Evolutionary conservation across 2,888 invertebrate genomes (phyloP).

Genomic region (Plebejus melissa): DNA sequence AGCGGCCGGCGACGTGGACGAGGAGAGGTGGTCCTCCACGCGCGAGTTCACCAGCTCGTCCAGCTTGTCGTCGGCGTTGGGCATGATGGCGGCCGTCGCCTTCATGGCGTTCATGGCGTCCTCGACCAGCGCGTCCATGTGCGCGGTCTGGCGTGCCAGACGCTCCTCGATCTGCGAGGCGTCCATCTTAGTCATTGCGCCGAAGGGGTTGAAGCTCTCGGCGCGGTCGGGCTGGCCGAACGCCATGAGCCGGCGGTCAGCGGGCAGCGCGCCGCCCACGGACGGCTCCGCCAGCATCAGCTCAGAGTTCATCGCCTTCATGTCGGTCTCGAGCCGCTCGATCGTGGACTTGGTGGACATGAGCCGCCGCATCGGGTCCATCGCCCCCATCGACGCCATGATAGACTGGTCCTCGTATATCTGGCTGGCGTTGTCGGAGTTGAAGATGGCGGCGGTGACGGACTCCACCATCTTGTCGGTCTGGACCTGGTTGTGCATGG

Average conservation of each 20-base stretch:
- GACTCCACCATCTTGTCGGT: constrained; percentile 76
- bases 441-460: constrained; percentile 74
- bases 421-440: constrained; percentile 57
- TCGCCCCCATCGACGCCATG: constrained; percentile 43
- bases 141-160: constrained; percentile 64
- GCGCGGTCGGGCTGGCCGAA: constrained; percentile 48
- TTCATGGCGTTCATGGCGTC: constrained; percentile 74
- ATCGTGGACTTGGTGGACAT: constrained; percentile 52
- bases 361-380: constrained; percentile 57
- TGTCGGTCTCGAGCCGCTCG: constrained; percentile 49
- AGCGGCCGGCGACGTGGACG: constrained; percentile 53
- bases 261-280: constrained; percentile 44
- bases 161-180: constrained; percentile 58
- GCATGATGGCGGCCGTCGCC: constrained; percentile 65
- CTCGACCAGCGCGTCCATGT: constrained; percentile 71
- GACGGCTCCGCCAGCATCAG: constrained; percentile 56
- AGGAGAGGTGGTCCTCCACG: constrained; percentile 63
- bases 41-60: constrained; percentile 79
- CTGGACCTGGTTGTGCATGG: constrained; percentile 71
- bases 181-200: constrained; percentile 62
- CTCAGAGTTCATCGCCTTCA: constrained; percentile 57
- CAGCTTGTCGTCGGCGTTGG: constrained; percentile 69
- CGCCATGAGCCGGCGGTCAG: constrained; percentile 46
- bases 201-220: constrained; percentile 61
- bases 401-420: constrained; percentile 55